Base-by-base conservation (phyloP, 2,888 invertebrate genomes). In the Thumatha senex region DNA sequence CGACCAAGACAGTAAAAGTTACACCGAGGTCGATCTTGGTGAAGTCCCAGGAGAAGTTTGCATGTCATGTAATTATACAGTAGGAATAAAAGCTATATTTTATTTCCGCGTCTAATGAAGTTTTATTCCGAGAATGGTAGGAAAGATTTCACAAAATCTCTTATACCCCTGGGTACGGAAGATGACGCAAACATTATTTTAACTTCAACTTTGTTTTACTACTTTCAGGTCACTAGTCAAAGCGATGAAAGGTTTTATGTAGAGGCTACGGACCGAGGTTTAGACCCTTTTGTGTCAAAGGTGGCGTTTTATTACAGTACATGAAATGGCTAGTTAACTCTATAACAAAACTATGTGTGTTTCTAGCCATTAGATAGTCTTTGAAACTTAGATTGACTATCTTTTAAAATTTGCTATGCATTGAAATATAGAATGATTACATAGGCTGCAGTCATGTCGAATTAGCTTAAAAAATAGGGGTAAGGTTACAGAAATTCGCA, bases 221-320 rank as follows among this genome's bases (percentile, higher is more conserved):
- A 41, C 31, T 43, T 12, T 9, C 51, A 49, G 41, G 47, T 56
- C 58, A 50, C 51, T 66, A 36, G 59, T 67, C 59, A 63, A 54
- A 63, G 63, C 11, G 35, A 18, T 31, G 24, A 24, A 46, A 46
- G 39, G 38, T 33, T 39, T 47, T 12, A 8, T 43, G 34, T 7
- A 34, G 15, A n/a, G 12, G 30, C 40, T 44, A 18, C 15, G 14
- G 35, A 9, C 13, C 15, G 18, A 15, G n/a, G 10, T 10, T 33
- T 15, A 1, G n/a, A 18, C 13, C 38, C 24, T 48, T 48, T 39
- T 29, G 31, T 33, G 31, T 48, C 30, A 14, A 39, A 43, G 24
- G 43, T 43, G 12, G 9, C 33, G 18, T 42, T 42, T 30, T 39
- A 38, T 38, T 39, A 14, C 14, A 31, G 30, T 29, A 3, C 29